Base-by-base conservation (phyloP, 2,888 invertebrate species). In the Epinotia demarniana region DNA sequence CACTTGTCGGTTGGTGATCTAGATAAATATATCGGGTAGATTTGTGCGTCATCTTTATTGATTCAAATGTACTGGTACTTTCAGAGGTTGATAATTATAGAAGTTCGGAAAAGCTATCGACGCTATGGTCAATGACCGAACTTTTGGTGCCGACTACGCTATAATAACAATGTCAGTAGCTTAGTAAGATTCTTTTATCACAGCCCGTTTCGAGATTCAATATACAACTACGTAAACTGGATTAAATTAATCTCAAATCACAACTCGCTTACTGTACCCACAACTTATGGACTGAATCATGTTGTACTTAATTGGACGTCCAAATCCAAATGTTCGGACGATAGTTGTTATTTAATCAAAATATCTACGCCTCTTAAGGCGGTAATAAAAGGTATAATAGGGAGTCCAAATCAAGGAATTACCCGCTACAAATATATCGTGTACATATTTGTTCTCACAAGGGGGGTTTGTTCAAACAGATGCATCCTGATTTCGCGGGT, bases 1-100 rank as follows among this genome's bases (percentile, higher is more conserved):
- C 68, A 63, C 69, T 68, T 69, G 69, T 57, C 63, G 27, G 63
- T 62, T 49, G 16, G 33, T 62, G 53, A 27, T 71, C 23, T 39
- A 71, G 33, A 46, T 49, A 46, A 46, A 69, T 69, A 23, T 68
- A 58, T 19, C 43, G 13, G 23, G 3, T 19, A 58, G 68, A 68
- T 68, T 23, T 58, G 43, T 60, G 58, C 58, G 43, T 43, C 68
- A 43, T 11, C 9, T 46, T 43, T 58, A 19, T 68, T 68, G 69
- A 69, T 46, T 69, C 58, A 69, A 27, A 13, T 27, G 23, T 33
- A 61, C 16, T 58, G 27, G 19, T 58, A 23, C 23, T 23, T 58
- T 13, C 18, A 9, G 19, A 57, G 19, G 19, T 39, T 39, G 39
- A 8, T 53, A 53, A 53, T 53, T 53, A 53, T n/a, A 53, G n/a